Evolutionary conservation across 2,113 vertebrate genomes (phyloP).

Genomic region (Jaculus jaculus): DNA sequence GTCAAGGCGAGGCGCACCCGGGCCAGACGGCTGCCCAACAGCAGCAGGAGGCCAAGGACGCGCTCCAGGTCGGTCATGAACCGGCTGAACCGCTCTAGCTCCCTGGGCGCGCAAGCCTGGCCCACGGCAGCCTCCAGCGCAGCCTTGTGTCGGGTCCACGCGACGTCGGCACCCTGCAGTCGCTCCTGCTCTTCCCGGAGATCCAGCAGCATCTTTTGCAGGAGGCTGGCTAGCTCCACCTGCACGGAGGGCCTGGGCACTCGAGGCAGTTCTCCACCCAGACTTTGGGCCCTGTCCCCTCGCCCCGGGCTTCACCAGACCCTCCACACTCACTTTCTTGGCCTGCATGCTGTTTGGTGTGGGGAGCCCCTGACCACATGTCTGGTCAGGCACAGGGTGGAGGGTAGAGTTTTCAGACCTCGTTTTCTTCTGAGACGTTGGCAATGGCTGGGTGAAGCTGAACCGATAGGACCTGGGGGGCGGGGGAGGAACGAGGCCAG

Average conservation of each 20-base stretch:
- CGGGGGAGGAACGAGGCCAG: background rate
- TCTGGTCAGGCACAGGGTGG: background rate
- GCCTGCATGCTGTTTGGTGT: conserved; percentile 29
- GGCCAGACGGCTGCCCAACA: conserved; percentile 92
- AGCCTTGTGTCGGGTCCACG: conserved; percentile 73
- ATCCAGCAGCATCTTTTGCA: conserved; percentile 81
- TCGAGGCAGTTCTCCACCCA: background rate
- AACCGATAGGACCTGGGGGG: background rate
- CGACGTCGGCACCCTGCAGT: conserved; percentile 80
- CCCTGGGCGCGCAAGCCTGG: conserved; percentile 86
- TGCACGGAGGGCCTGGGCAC: conserved; percentile 49
- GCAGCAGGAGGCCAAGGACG: conserved; percentile 93
- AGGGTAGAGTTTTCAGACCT: conserved; percentile 3
- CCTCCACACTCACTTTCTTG: conserved; percentile 70
- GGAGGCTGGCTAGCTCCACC: conserved; percentile 85
- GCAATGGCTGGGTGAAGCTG: background rate
- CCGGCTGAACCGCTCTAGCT: conserved; percentile 90
- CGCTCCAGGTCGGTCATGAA: conserved; percentile 95
- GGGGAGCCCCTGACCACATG: background rate
- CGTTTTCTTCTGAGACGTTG: conserved; percentile 43
- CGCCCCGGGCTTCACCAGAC: background rate
- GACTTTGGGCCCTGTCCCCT: background rate
- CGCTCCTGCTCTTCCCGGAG: conserved; percentile 82
- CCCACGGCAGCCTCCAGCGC: conserved; percentile 83
- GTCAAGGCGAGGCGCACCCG: conserved; percentile 91